phyloP scores from a whole-genome alignment of 2,888 invertebrate genomes.

The Apodemia hepburni region DNA sequence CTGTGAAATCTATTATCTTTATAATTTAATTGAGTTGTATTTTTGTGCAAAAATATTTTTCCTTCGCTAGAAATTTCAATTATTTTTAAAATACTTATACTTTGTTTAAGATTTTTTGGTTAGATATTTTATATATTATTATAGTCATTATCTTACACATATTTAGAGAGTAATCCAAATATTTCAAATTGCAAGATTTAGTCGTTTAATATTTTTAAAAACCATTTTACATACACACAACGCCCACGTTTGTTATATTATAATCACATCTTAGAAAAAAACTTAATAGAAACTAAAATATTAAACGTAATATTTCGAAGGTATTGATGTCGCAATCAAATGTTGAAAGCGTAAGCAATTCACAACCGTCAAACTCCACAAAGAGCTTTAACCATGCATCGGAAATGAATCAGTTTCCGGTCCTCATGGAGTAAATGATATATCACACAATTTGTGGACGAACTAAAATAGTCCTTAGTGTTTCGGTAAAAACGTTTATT shows the following conservation, averaged over 20 bases:
- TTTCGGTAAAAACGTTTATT: slow-evolving; percentile 45
- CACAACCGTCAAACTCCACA: slow-evolving; percentile 69
- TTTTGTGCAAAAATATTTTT: too few species aligned
- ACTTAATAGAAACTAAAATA: background rate
- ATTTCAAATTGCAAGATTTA: too few species aligned
- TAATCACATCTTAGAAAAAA: background rate
- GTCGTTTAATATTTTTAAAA: background rate
- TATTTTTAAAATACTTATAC: too few species aligned
- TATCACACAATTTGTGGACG: slow-evolving; percentile 47
- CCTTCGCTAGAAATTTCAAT: too few species aligned
- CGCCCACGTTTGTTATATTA: background rate
- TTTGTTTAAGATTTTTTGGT: too few species aligned
- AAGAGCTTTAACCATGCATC: slow-evolving; percentile 76
- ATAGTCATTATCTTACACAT: too few species aligned
- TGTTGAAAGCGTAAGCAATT: slow-evolving; percentile 75
- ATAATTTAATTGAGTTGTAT: too few species aligned
- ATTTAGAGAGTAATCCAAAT: too few species aligned
- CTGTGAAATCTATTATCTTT: too few species aligned
- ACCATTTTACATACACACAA: background rate
- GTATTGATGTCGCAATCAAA: slow-evolving; percentile 75
- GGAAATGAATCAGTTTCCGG: slow-evolving; percentile 79
- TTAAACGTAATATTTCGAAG: slow-evolving; percentile 39
- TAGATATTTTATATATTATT: too few species aligned
- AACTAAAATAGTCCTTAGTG: slow-evolving; percentile 51
- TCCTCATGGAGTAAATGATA: slow-evolving; percentile 68